A percentile compares a stretch with the other conserved stretches of the same genome.
Evolutionary conservation across 2,797 vertebrate species (phyloP).

Genomic region (Pogoniulus pusillus): DNA sequence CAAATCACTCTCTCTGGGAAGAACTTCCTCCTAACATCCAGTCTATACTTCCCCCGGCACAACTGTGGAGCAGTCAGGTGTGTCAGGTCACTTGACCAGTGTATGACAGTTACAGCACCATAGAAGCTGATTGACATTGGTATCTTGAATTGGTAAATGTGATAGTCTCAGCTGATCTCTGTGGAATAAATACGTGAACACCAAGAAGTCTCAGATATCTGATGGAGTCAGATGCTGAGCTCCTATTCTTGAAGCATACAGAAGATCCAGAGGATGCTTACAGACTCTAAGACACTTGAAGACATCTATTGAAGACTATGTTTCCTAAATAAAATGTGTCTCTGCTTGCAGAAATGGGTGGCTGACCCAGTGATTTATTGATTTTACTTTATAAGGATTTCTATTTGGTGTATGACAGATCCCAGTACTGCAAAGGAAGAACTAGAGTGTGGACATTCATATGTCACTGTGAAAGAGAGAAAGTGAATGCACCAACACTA

Average conservation of each 20-base stretch:
- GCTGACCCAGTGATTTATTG: not conserved
- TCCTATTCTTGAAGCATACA: not conserved
- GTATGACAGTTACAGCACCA: rapidly evolving
- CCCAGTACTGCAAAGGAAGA: not conserved
- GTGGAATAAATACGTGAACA: rapidly evolving
- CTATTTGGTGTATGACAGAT: not conserved
- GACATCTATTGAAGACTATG: not conserved
- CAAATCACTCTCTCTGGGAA: too few relatives aligned
- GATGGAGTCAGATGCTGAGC: not conserved
- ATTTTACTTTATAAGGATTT: slow-evolving; percentile 22
- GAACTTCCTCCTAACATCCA: too few relatives aligned
- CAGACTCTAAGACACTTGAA: not conserved
- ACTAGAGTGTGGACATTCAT: not conserved
- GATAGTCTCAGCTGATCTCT: not conserved
- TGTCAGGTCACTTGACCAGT: not conserved
- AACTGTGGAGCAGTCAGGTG: not conserved
- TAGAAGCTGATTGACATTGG: not conserved
- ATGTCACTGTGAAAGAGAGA: not conserved
- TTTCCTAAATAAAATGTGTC: not conserved
- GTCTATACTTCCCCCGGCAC: too few relatives aligned
- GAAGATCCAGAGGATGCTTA: not conserved
- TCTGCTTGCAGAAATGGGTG: not conserved
- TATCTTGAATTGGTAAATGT: not conserved
- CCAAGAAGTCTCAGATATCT: not conserved
- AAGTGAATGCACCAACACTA: not conserved